These are phyloP conservation scores for Parthenolecanium corni DNA, from an alignment of 2,888 invertebrate species.

Conservation along the genomic window DNA sequence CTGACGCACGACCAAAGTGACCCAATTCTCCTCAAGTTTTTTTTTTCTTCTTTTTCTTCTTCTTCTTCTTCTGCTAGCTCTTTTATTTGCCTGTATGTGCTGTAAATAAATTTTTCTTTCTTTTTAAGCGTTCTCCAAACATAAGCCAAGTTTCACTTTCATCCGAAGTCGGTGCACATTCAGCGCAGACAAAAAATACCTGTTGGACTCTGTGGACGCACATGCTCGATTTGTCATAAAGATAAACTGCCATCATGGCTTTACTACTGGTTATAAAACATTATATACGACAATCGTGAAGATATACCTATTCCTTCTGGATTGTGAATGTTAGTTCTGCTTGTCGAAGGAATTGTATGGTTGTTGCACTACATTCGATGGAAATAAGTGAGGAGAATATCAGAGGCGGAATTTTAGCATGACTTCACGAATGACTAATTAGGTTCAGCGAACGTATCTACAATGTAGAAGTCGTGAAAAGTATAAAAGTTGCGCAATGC, in stretches of 20 bases:
- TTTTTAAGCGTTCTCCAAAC: neutral
- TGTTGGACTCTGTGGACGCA: neutral
- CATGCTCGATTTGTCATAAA: slow-evolving; percentile 19
- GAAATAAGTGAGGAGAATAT: neutral
- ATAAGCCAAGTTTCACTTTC: neutral
- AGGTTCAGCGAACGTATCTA: neutral
- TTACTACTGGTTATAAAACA: slow-evolving; percentile 12
- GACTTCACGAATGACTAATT: neutral
- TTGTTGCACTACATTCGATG: neutral
- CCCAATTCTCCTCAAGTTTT: slow-evolving; percentile 1
- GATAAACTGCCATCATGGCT: slow-evolving; percentile 9
- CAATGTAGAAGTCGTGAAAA: neutral
- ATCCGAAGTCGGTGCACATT: neutral
- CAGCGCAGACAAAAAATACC: neutral
- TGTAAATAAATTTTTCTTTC: too few species aligned
- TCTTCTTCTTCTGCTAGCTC: slow-evolving; percentile 8
- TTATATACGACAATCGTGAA: slow-evolving; percentile 22
- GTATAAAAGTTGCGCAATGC: neutral
- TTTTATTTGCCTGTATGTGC: neutral
- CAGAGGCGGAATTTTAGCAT: neutral
- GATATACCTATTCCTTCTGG: neutral
- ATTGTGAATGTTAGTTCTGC: neutral
- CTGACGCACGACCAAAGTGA: slow-evolving; percentile 16
- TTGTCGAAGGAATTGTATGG: slow-evolving; percentile 16
- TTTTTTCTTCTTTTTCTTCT: neutral